Evolutionary conservation across 2,888 invertebrate genomes (phyloP), one percentile per base, ranked within the genome.

Genomic region (Limnephilus marmoratus): DNA sequence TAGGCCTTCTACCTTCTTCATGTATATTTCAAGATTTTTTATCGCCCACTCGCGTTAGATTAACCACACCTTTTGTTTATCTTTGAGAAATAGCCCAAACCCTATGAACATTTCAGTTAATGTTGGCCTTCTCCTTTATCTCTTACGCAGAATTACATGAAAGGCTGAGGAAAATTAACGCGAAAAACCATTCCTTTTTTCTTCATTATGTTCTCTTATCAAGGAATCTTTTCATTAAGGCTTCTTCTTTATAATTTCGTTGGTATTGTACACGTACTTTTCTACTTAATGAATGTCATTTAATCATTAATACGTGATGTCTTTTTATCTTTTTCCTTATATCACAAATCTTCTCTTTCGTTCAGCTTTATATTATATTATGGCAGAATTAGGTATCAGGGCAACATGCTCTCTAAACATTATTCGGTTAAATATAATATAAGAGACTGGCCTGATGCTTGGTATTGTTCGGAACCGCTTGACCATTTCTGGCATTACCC

Each of bases 11-110:
- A 90, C 86, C 81, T 89, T 87, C 88, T 83, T 92, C 68, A 85
- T 90, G 81, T 86, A 82, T 90, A 83, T 91, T 90, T 92, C 90
- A 45, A 90, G 92, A 93, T 93, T 93, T 93, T 93, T 93, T 93
- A 92, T 91, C 90, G 90, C 91, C 92, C 87, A 91, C 91, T 91
- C 92, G 88, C 89, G 83, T 87, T 83, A 88, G 92, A 93, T 93
- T 93, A 93, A 92, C 91, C 83, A 88, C 80, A 85, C 85, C 92
- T 85, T 90, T 90, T 90, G 90, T 90, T 68, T 85, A 83, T 85
- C 90, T 90, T 90, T 90, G 34, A 68, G 90, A 85, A 90, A 90
- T 82, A 90, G 90, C 90, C 82, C n/a, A 90, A 90, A 82, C 90
- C 90, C 90, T 82, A 90, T 82, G 90, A 90, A 90, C 90, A 90